A percentile compares a stretch with the other conserved stretches of the same genome.
Conservation (phyloP, 2,888 invertebrate species). For the Lepidocyrtinus sp. region DNA sequence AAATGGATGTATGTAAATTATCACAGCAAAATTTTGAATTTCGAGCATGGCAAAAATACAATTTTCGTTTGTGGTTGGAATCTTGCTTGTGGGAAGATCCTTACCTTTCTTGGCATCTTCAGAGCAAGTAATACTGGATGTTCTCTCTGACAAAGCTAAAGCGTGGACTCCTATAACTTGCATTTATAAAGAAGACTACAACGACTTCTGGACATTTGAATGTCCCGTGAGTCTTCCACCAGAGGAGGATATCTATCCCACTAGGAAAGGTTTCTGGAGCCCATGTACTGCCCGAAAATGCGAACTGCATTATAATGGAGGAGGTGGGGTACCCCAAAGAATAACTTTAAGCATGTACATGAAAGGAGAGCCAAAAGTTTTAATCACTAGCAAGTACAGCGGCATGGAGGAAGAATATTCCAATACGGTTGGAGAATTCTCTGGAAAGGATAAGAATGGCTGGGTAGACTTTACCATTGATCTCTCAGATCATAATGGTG, state of each 20-base stretch:
- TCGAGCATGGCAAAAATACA: too few relatives aligned
- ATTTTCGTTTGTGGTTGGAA: not conserved
- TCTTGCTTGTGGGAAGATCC: not conserved
- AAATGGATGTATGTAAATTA: too few relatives aligned
- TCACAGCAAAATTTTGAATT: too few relatives aligned
- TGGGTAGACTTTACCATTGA: slow-evolving; percentile 22
- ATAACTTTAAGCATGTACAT: slow-evolving; percentile 11
- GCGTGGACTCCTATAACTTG: slow-evolving; percentile 22
- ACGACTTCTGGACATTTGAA: slow-evolving; percentile 33
- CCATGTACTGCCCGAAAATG: slow-evolving; percentile 18
- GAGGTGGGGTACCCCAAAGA: not conserved
- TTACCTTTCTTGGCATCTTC: not conserved
- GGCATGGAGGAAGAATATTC: slow-evolving; percentile 4
- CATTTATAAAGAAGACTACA: slow-evolving; percentile 23
- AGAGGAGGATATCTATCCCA: slow-evolving; percentile 6
- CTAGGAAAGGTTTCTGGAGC: slow-evolving; percentile 22
- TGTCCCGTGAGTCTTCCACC: not conserved
- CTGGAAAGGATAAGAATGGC: not conserved
- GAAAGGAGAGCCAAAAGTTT: slow-evolving; percentile 3
- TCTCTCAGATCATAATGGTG: not conserved
- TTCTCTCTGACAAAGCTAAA: not conserved
- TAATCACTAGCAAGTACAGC: slow-evolving; percentile 23
- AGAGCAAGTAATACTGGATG: not conserved
- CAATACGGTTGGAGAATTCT: not conserved
- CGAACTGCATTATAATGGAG: slow-evolving; percentile 23